Percentiles rank a stretch among this genome's conserved stretches.
phyloP scores from a whole-genome alignment of 2,113 vertebrate genomes.

The Engraulis encrasicolus region DNA sequence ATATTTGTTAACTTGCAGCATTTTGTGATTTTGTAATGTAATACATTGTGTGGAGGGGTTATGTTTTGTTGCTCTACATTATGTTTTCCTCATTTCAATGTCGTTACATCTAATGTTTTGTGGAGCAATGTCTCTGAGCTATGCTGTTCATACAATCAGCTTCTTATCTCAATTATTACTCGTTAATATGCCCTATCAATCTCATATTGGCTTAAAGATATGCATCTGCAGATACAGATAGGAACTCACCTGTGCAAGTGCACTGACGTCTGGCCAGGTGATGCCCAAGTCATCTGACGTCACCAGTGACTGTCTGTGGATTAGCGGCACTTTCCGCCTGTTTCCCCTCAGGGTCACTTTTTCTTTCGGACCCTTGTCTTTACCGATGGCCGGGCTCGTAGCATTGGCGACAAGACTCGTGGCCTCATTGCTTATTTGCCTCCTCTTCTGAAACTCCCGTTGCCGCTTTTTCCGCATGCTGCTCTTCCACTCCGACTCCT shows the following conservation, averaged over 20 bases:
- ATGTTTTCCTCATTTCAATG: too few relatives aligned
- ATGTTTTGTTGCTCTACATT: too few relatives aligned
- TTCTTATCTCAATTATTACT: neutral
- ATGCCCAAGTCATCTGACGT: slow-evolving; percentile 41
- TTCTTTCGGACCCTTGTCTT: neutral
- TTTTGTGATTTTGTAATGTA: too few relatives aligned
- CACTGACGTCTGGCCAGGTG: slow-evolving; percentile 39
- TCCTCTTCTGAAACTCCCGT: slow-evolving; percentile 41
- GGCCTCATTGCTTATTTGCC: slow-evolving; percentile 24
- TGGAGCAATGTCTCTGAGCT: too few relatives aligned
- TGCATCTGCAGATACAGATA: neutral
- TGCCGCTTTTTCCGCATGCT: slow-evolving; percentile 42
- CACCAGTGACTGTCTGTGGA: slow-evolving; percentile 45
- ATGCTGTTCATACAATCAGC: too few relatives aligned
- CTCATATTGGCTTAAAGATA: neutral
- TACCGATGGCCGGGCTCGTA: neutral
- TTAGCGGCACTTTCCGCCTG: neutral
- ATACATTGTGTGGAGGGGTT: too few relatives aligned
- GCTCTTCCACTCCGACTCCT: slow-evolving; percentile 16
- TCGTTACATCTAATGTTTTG: too few relatives aligned
- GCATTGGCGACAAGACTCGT: neutral
- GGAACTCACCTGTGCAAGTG: slow-evolving; percentile 25
- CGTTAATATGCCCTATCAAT: neutral
- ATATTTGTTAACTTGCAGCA: too few relatives aligned
- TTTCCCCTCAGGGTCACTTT: slow-evolving; percentile 27